These are phyloP conservation scores for Harpalus rubripes DNA, from an alignment of 2,888 invertebrate genomes.

Conservation along the genomic window DNA sequence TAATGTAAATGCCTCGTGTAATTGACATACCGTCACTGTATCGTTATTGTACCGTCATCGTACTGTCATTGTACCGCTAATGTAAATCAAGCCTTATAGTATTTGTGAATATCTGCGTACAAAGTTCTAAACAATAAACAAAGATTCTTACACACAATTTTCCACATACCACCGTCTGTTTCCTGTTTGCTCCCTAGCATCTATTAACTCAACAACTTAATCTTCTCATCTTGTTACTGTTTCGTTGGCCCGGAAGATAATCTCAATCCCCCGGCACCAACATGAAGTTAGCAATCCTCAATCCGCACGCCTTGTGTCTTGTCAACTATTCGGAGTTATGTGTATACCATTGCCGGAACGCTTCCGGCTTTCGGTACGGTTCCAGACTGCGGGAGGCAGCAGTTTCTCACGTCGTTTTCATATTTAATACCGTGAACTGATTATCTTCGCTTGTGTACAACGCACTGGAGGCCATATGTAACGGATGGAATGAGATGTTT, in stretches of 20 bases:
- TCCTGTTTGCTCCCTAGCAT: too few relatives aligned
- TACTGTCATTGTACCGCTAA: too few relatives aligned
- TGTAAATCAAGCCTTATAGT: too few relatives aligned
- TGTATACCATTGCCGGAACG: background rate
- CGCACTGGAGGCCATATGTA: background rate
- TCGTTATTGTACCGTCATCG: too few relatives aligned
- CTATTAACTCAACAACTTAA: too few relatives aligned
- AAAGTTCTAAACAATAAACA: too few relatives aligned
- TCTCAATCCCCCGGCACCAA: background rate
- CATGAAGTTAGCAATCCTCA: conserved; percentile 8
- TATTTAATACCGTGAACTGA: conserved; percentile 29
- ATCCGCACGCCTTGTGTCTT: conserved; percentile 10
- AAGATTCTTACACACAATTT: too few relatives aligned
- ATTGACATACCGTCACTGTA: too few relatives aligned
- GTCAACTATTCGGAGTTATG: conserved; percentile 34
- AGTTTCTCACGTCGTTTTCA: background rate
- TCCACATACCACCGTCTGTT: too few relatives aligned
- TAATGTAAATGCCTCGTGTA: too few relatives aligned
- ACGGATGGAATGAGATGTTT: background rate
- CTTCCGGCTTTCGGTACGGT: background rate
- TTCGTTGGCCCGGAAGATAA: conserved; percentile 1
- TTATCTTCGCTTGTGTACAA: background rate
- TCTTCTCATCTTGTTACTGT: too few relatives aligned
- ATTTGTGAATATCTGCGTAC: too few relatives aligned
- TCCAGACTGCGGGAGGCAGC: background rate